phyloP scores from a whole-genome alignment of 2,888 invertebrate genomes.

The Autographa gamma region DNA sequence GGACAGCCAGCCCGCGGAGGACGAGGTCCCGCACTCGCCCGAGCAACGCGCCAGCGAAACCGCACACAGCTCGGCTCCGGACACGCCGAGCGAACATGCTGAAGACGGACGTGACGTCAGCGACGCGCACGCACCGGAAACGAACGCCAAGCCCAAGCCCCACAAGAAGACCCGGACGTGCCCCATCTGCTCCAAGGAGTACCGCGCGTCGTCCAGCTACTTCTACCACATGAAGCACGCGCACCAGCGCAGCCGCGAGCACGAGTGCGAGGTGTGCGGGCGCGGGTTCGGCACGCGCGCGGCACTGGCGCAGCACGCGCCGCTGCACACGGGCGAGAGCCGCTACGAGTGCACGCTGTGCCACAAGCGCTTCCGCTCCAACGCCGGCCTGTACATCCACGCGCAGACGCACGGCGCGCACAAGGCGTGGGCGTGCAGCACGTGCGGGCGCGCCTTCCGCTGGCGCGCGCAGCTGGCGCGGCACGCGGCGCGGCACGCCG shows the following conservation, averaged over 20 bases:
- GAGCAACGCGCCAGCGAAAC: not conserved
- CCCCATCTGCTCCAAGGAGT: constrained; percentile 82
- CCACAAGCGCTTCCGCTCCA: constrained; percentile 83
- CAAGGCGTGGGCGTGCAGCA: constrained; percentile 62
- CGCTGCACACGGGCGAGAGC: constrained; percentile 80
- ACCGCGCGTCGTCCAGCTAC: constrained; percentile 83
- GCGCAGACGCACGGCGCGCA: constrained; percentile 73
- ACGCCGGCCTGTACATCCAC: constrained; percentile 86
- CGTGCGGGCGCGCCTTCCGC: constrained; percentile 80
- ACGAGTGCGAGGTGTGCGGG: constrained; percentile 85
- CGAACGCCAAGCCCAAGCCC: constrained; percentile 2
- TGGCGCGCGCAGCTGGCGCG: constrained; percentile 82
- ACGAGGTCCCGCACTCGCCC: constrained; percentile 12
- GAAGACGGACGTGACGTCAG: not conserved
- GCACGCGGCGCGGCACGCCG: constrained; percentile 82
- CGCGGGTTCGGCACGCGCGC: constrained; percentile 82
- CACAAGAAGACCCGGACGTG: constrained; percentile 75
- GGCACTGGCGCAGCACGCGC: constrained; percentile 80
- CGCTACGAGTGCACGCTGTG: constrained; percentile 81
- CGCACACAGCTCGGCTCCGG: not conserved
- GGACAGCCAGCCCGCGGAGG: constrained; percentile 54
- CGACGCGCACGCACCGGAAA: not conserved
- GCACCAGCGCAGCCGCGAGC: constrained; percentile 81
- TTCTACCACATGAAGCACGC: constrained; percentile 87
- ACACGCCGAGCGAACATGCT: constrained; percentile 9